phyloP scores from a whole-genome alignment of 53 echinoderm and acorn worm species.

The Holothuria leucospilota region DNA sequence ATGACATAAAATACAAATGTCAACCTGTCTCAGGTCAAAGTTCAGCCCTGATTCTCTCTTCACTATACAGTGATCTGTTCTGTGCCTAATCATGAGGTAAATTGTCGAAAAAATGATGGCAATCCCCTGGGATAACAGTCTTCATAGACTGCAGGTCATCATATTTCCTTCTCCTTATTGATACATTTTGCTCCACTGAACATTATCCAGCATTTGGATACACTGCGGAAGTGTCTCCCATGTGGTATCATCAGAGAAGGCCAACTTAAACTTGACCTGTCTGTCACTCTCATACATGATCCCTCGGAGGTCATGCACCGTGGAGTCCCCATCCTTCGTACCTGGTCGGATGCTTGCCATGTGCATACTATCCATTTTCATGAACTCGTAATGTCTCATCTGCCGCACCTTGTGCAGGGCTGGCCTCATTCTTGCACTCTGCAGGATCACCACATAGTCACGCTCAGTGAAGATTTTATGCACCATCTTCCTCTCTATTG shows the following conservation, averaged over 20 bases:
- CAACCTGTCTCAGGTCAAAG: too few relatives aligned
- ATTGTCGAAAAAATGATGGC: too few relatives aligned
- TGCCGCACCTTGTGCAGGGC: background rate
- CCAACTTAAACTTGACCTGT: background rate
- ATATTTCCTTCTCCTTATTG: too few relatives aligned
- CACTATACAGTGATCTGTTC: too few relatives aligned
- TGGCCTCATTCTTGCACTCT: constrained; percentile 12
- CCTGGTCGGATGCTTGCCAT: constrained; percentile 12
- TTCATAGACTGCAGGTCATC: too few relatives aligned
- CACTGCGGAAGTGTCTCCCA: constrained; percentile 19
- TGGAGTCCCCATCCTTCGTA: constrained; percentile 42
- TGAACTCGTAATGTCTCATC: constrained; percentile 30
- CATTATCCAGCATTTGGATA: too few relatives aligned
- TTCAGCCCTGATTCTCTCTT: too few relatives aligned
- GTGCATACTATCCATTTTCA: background rate
- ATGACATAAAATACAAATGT: too few relatives aligned
- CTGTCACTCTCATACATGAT: background rate
- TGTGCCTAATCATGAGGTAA: too few relatives aligned
- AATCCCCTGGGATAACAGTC: too few relatives aligned
- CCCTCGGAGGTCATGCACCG: constrained; percentile 31
- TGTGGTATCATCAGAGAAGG: background rate
- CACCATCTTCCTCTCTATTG: constrained; percentile 33
- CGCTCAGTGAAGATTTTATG: constrained; percentile 26
- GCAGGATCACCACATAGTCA: constrained; percentile 37
- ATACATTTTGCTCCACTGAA: too few relatives aligned